Evolutionary conservation across 2,797 vertebrate species (phyloP), one percentile per base, ranked within the genome.

Genomic region (Cossypha niveicapilla): DNA sequence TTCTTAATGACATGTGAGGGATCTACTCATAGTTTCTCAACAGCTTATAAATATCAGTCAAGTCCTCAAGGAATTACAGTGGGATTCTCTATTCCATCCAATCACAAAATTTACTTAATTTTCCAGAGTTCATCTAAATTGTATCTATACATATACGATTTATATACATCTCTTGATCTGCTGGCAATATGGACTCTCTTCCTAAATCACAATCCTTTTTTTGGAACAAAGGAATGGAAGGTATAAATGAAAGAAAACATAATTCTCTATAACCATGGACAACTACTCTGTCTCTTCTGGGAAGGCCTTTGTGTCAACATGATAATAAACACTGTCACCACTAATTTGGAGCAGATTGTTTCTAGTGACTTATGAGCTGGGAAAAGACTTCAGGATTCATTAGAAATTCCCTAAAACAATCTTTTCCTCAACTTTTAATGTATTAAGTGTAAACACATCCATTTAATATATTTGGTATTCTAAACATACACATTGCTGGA

Each of bases 381-480:
- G 75, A 71, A 56, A 88, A 61, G 12, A n/a, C 17, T 86, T 74
- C 53, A 58, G 81, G 66, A 67, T 32, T 89, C 57, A 81, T 68
- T 77, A 86, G 5, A 19, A 88, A 56, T 35, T 80, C 70, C 54
- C 68, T 86, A 78, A 73, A 75, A 51, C 68, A 73, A 42, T 48
- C 28, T 73, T 81, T 51, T 35, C 34, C 51, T 93, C 70, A 54
- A 28, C 68, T 92, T 94, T 90, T 86, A 75, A 88, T 76, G 41
- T 37, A 82, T 71, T 87, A 94, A 85, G 53, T 48, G 39, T 72
- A 90, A 91, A 86, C 30, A 78, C 41, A 79, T 80, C 39, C 37
- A 62, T 90, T 89, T 84, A 80, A 92, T 70, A 61, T 5, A 90
- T 88, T 94, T 89, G 50, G 37, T 84, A 91, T 93, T 96, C 91